Evolutionary conservation across 1,140 invertebrate species (phyloP).

Genomic region (Parapsyche elsis): DNA sequence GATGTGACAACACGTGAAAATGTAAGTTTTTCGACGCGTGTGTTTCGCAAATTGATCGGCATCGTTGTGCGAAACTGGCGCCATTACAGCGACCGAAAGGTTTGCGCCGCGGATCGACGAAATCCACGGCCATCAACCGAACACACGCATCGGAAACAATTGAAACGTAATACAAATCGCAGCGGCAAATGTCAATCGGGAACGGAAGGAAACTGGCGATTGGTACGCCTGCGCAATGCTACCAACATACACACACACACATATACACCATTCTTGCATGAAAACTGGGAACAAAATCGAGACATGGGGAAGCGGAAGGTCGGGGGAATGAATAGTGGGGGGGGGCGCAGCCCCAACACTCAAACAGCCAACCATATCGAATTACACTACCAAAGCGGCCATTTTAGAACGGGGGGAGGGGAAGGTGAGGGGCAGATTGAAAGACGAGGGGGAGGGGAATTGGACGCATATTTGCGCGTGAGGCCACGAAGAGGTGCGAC

Average conservation of each 20-base stretch:
- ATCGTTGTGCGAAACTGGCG: too few relatives aligned
- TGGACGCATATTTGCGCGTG: background rate
- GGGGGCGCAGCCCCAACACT: background rate
- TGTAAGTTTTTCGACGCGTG: too few relatives aligned
- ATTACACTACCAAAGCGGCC: background rate
- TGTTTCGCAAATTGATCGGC: too few relatives aligned
- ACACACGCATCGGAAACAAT: too few relatives aligned
- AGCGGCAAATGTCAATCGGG: conserved; percentile 10
- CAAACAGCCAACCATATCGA: background rate
- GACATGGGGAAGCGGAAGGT: too few relatives aligned
- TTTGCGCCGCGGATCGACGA: too few relatives aligned
- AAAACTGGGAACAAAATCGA: background rate
- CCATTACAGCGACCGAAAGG: too few relatives aligned
- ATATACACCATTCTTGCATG: background rate
- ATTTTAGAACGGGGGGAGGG: background rate
- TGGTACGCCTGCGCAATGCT: background rate
- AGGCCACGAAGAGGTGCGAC: background rate
- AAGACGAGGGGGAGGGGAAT: background rate
- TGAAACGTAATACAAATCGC: too few relatives aligned
- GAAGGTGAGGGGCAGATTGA: background rate
- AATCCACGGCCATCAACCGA: too few relatives aligned
- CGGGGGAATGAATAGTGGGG: background rate
- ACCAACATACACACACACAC: background rate
- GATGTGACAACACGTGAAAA: too few relatives aligned
- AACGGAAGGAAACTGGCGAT: background rate